phyloP scores from a whole-genome alignment of 2,888 invertebrate species.

The Phengaris alcon region DNA sequence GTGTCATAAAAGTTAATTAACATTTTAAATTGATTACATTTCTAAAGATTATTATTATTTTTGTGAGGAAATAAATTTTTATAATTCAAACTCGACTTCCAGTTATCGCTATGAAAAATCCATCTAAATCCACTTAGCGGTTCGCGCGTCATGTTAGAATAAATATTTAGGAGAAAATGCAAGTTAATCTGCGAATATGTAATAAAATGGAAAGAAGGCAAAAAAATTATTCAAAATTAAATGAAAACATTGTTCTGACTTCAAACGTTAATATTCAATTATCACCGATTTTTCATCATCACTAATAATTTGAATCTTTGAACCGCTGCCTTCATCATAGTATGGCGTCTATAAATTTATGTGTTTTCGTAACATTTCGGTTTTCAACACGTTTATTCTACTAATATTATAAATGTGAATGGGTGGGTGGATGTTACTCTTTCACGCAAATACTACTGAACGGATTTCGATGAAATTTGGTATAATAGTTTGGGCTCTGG shows the following conservation, averaged over 20 bases:
- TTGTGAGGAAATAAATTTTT: constrained; percentile 22
- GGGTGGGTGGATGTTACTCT: too few relatives aligned
- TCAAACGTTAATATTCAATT: not conserved
- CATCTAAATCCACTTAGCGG: constrained; percentile 28
- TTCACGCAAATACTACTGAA: too few relatives aligned
- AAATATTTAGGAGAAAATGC: constrained; percentile 28
- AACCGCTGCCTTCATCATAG: not conserved
- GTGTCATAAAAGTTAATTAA: not conserved
- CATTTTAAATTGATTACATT: constrained; percentile 6
- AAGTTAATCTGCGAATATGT: constrained; percentile 20
- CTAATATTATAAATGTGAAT: too few relatives aligned
- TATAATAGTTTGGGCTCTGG: too few relatives aligned
- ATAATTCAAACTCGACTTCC: constrained; percentile 24
- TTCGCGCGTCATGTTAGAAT: constrained; percentile 28
- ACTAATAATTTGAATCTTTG: not conserved
- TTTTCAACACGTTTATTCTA: too few relatives aligned
- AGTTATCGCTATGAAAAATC: constrained; percentile 27
- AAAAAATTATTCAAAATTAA: not conserved
- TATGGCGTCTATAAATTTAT: too few relatives aligned
- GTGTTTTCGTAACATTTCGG: too few relatives aligned
- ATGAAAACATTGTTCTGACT: not conserved
- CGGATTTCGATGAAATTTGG: too few relatives aligned
- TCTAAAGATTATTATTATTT: constrained; percentile 14
- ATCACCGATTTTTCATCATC: not conserved
- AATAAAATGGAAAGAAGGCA: constrained; percentile 13